phyloP scores from a whole-genome alignment of 2,797 vertebrate genomes.

The Leptatherina wallacei region DNA sequence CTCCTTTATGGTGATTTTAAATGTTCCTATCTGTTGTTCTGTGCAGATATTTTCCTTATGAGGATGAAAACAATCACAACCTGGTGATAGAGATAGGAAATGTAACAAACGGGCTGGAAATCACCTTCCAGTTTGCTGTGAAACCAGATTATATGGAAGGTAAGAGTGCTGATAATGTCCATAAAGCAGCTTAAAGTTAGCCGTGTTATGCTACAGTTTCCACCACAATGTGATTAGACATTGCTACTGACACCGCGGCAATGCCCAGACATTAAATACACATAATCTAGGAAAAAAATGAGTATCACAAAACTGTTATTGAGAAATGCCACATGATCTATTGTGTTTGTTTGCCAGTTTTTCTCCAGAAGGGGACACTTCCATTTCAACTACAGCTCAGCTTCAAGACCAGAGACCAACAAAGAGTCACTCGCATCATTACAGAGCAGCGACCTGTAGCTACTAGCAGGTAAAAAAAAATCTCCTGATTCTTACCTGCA shows the following conservation, averaged over 20 bases:
- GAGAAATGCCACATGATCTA: neutral
- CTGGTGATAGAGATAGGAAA: conserved; percentile 80
- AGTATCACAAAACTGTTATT: accelerated
- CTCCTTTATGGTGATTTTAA: neutral
- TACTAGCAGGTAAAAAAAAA: conserved; percentile 69
- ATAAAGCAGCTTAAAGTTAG: neutral
- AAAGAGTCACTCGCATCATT: conserved; percentile 75
- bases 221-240: neutral
- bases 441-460: conserved; percentile 78
- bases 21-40: neutral
- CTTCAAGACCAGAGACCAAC: conserved; percentile 80
- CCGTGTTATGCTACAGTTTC: neutral
- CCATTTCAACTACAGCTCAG: conserved; percentile 82
- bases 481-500: accelerated
- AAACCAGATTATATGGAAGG: conserved; percentile 73
- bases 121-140: conserved; percentile 82
- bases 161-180: conserved; percentile 34
- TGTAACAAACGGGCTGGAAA: conserved; percentile 76
- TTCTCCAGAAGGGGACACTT: conserved; percentile 68
- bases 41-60: conserved; percentile 79
- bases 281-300: neutral
- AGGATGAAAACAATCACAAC: conserved; percentile 71
- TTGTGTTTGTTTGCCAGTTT: conserved; percentile 56
- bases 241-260: neutral
- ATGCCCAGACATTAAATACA: neutral